phyloP scores from a whole-genome alignment of 2,888 invertebrate species.

The Archips crataeganus region DNA sequence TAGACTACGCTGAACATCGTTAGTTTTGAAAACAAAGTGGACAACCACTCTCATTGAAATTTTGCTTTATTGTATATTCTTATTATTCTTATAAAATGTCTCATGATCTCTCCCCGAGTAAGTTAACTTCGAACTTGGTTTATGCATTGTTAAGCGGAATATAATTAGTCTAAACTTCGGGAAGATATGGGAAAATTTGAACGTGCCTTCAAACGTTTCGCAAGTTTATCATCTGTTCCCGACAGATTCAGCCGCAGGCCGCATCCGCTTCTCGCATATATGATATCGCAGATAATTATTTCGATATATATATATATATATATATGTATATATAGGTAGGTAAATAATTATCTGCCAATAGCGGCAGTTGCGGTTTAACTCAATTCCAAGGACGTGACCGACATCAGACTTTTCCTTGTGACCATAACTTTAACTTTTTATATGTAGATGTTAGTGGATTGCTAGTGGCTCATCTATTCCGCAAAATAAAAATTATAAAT shows the following conservation, averaged over 20 bases:
- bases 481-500: too few relatives aligned
- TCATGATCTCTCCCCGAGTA: not conserved
- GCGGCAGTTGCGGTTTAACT: slow-evolving; percentile 24
- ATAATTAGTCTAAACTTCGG: slow-evolving; percentile 17
- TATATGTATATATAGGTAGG: too few relatives aligned
- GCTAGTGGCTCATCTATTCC: too few relatives aligned
- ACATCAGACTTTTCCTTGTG: not conserved
- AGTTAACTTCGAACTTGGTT: not conserved
- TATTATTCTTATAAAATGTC: not conserved
- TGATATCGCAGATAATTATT: too few relatives aligned
- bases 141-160: slow-evolving; percentile 15
- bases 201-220: slow-evolving; percentile 8
- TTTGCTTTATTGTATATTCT: not conserved
- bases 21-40: not conserved
- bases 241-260: slow-evolving; percentile 27
- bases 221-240: slow-evolving; percentile 22
- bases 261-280: slow-evolving; percentile 17
- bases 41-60: not conserved
- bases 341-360: slow-evolving; percentile 25
- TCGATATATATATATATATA: too few relatives aligned
- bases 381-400: slow-evolving; percentile 20
- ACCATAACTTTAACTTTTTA: not conserved
- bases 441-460: too few relatives aligned
- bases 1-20: not conserved
- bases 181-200: slow-evolving; percentile 7